Percentiles rank a stretch among this genome's conserved stretches.
phyloP scores from a whole-genome alignment of 2,113 vertebrate species.

The Crocuta crocuta region DNA sequence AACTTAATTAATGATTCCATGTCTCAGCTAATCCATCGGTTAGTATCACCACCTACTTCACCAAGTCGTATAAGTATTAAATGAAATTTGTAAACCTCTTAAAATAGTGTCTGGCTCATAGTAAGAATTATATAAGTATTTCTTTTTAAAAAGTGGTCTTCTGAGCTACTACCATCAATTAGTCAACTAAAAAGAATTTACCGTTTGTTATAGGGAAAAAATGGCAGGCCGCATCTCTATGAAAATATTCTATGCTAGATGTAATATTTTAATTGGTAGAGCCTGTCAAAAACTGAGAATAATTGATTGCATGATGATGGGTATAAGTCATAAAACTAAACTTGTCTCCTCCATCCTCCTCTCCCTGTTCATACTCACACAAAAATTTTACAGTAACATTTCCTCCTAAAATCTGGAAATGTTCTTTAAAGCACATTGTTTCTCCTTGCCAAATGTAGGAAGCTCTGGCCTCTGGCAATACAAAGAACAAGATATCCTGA shows the following conservation, averaged over 20 bases:
- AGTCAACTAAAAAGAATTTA: not conserved
- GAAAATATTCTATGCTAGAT: not conserved
- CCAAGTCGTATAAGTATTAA: not conserved
- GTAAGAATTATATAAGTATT: constrained; percentile 3
- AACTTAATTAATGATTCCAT: constrained; percentile 16
- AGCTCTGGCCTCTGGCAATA: not conserved
- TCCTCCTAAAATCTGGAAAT: not conserved
- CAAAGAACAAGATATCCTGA: not conserved
- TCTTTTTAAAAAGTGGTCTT: not conserved
- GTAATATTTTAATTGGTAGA: not conserved
- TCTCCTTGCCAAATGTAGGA: not conserved
- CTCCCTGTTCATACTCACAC: not conserved
- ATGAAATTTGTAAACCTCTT: constrained; percentile 27
- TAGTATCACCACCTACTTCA: not conserved
- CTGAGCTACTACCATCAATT: not conserved
- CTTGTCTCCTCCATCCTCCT: not conserved
- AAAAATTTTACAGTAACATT: not conserved
- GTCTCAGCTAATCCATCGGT: not conserved
- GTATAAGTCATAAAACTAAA: constrained; percentile 1
- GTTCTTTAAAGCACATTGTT: not conserved
- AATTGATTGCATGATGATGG: not conserved
- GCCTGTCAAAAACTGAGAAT: not conserved
- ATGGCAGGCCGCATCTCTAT: not conserved
- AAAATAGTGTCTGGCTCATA: not conserved
- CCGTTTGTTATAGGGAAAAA: constrained; percentile 3